Percentiles rank a stretch among this genome's conserved stretches.
phyloP scores from a whole-genome alignment of 2,797 vertebrate species.

The Siniperca obscura region DNA sequence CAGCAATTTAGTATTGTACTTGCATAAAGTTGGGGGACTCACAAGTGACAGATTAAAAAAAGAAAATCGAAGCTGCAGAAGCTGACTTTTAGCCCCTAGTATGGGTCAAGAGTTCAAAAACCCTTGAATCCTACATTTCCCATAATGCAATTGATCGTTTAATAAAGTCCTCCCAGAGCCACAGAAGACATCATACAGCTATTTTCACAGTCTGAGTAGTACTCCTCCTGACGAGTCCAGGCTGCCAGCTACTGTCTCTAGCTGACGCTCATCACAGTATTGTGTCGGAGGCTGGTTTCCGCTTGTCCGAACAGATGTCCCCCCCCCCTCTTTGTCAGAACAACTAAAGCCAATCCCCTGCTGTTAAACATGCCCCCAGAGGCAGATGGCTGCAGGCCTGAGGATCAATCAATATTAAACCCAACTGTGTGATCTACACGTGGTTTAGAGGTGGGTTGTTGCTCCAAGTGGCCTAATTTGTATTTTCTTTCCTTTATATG shows the following conservation, averaged over 20 bases:
- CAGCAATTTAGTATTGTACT: not conserved
- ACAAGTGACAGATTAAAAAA: not conserved
- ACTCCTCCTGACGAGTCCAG: not conserved
- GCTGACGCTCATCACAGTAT: slow-evolving; percentile 43
- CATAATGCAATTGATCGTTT: not conserved
- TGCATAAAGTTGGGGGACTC: not conserved
- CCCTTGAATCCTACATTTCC: not conserved
- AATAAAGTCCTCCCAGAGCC: no score
- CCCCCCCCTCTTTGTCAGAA: slow-evolving; percentile 43
- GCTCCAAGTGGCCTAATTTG: not conserved
- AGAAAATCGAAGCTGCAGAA: not conserved
- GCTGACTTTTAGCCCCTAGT: no score
- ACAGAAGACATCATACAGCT: not conserved
- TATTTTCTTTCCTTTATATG: not conserved
- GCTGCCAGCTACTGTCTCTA: slow-evolving; percentile 39
- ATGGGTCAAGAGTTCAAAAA: not conserved
- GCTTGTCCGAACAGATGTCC: slow-evolving; percentile 72
- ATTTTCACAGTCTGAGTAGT: not conserved
- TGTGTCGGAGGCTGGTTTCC: slow-evolving; percentile 40
- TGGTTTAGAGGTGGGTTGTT: slow-evolving; percentile 13
- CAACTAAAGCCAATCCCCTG: slow-evolving; percentile 49
- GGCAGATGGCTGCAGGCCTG: slow-evolving; percentile 69
- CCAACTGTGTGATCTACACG: slow-evolving; percentile 32
- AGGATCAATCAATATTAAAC: slow-evolving; percentile 30
- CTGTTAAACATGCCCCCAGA: slow-evolving; percentile 58